Percentiles rank a stretch among this genome's conserved stretches.
These are phyloP conservation scores for Spinus pinus DNA, from an alignment of 2,797 vertebrate genomes.

Conservation along the genomic window DNA sequence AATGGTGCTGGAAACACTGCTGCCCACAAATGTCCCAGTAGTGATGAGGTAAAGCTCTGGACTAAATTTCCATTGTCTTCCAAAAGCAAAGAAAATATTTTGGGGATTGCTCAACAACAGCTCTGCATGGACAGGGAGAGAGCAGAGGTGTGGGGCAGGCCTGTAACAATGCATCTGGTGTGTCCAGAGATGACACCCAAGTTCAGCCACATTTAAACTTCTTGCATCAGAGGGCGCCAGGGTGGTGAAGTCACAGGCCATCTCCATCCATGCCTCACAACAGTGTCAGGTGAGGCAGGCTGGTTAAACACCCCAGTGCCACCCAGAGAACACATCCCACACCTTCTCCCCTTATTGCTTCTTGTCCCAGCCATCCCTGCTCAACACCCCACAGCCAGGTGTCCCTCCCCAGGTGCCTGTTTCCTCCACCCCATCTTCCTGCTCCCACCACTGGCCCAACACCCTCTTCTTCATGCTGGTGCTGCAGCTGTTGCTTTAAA, in stretches of 20 bases:
- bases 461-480: neutral
- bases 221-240: neutral
- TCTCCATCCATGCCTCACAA: neutral
- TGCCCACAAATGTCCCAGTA: slow-evolving; percentile 1
- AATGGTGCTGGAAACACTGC: neutral
- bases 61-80: slow-evolving; percentile 46
- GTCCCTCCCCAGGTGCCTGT: neutral
- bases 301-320: neutral
- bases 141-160: neutral
- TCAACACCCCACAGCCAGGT: neutral
- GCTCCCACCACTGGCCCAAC: neutral
- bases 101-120: neutral
- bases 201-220: neutral
- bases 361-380: neutral
- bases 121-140: neutral
- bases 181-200: neutral
- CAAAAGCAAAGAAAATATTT: neutral
- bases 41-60: neutral
- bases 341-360: neutral
- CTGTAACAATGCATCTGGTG: neutral
- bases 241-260: neutral
- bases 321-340: neutral
- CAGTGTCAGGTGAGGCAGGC: neutral
- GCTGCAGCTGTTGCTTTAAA: neutral
- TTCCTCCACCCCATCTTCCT: neutral